Percentiles rank a stretch among this genome's conserved stretches.
These are phyloP conservation scores for Hanleya hanleyi DNA, from an alignment of 2,888 invertebrate species.

Conservation along the genomic window DNA sequence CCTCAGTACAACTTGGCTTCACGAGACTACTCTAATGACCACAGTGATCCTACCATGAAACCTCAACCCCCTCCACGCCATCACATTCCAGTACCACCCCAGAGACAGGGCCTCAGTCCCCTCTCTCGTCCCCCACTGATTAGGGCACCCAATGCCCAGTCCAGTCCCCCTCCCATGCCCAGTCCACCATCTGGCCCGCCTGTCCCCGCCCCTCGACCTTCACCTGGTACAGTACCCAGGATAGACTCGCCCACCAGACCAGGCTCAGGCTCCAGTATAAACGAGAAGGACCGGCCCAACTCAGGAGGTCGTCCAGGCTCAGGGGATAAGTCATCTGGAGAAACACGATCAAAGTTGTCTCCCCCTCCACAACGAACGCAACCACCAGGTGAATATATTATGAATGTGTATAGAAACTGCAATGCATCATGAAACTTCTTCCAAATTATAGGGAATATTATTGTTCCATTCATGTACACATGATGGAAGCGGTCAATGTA, in stretches of 20 bases:
- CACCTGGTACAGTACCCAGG: neutral
- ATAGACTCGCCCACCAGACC: slow-evolving; percentile 18
- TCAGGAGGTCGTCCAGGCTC: slow-evolving; percentile 1
- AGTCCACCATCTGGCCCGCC: slow-evolving; percentile 34
- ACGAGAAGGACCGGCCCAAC: neutral
- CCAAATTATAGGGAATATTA: neutral
- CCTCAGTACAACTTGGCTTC: slow-evolving; percentile 15
- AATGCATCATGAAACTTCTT: neutral
- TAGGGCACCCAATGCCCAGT: slow-evolving; percentile 13
- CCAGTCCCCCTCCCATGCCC: slow-evolving; percentile 41
- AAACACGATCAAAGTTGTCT: neutral
- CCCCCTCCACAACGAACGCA: slow-evolving; percentile 7
- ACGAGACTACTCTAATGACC: slow-evolving; percentile 21
- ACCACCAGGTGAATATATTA: slow-evolving; percentile 46
- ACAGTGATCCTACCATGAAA: slow-evolving; percentile 8
- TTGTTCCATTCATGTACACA: no score
- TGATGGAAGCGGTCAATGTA: no score
- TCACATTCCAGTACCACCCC: slow-evolving; percentile 33
- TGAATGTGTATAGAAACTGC: neutral
- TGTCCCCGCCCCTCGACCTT: slow-evolving; percentile 10
- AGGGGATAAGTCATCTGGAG: neutral
- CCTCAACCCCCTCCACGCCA: slow-evolving; percentile 7
- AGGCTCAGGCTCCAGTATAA: slow-evolving; percentile 10
- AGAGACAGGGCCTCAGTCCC: slow-evolving; percentile 23
- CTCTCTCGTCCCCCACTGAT: slow-evolving; percentile 34